These are phyloP conservation scores for Synanthedon tipuliformis DNA, from an alignment of 2,888 invertebrate genomes.

Conservation along the genomic window DNA sequence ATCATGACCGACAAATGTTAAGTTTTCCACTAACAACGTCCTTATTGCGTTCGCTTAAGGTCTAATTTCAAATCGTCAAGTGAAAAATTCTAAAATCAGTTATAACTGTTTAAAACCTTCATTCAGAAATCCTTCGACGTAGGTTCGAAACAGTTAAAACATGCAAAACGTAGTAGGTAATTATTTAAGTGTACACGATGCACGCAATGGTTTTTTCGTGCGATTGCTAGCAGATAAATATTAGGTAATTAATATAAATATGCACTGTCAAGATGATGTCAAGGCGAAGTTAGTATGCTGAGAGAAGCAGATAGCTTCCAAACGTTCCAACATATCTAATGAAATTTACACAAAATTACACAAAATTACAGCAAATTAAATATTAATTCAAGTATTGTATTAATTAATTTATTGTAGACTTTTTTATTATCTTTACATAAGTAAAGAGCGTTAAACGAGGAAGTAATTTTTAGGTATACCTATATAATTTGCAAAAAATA, in stretches of 20 bases:
- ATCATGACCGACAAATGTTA: not conserved
- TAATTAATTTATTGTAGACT: no score
- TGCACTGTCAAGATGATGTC: slow-evolving; percentile 16
- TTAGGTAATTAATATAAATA: slow-evolving; percentile 16
- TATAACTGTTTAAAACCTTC: slow-evolving; percentile 2
- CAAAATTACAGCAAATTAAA: no score
- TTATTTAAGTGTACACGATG: slow-evolving; percentile 6
- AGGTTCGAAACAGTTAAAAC: slow-evolving; percentile 7
- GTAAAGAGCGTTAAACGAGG: no score
- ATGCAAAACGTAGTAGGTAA: not conserved
- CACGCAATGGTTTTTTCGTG: slow-evolving; percentile 12
- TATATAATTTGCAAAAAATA: no score
- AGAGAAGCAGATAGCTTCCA: no score
- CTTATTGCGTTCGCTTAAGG: not conserved
- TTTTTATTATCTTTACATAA: no score
- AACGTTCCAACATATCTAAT: no score
- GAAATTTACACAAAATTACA: no score
- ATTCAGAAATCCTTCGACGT: not conserved
- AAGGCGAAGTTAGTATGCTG: slow-evolving; percentile 11
- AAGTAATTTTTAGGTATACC: no score
- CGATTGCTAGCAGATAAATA: slow-evolving; percentile 11
- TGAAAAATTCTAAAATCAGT: not conserved
- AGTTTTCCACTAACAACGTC: slow-evolving; percentile 2
- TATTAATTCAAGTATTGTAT: no score
- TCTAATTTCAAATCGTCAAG: slow-evolving; percentile 2